A percentile compares a stretch with the other conserved stretches of the same genome.
phyloP scores from a whole-genome alignment of 2,888 invertebrate species.

The Hetaerina titia region DNA sequence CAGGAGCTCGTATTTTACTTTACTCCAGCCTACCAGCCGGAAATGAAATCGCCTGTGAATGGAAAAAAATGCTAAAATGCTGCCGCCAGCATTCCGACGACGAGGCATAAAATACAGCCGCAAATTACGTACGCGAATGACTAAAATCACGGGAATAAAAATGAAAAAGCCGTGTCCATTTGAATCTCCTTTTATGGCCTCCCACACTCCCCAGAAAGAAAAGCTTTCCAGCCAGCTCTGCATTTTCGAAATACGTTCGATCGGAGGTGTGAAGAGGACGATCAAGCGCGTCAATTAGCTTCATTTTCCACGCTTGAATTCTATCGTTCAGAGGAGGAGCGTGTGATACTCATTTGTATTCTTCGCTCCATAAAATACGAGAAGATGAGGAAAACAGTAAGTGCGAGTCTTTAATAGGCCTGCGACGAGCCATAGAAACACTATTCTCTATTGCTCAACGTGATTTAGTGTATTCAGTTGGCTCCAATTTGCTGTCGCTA shows the following conservation, averaged over 20 bases:
- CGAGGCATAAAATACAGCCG: not conserved
- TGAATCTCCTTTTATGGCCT: constrained; percentile 10
- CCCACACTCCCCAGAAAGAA: not conserved
- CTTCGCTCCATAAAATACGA: not conserved
- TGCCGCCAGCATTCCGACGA: not conserved
- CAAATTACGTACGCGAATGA: not conserved
- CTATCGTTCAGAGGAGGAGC: not conserved
- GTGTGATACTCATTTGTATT: not conserved
- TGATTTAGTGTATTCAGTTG: too few relatives aligned
- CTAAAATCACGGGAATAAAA: not conserved
- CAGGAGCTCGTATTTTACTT: not conserved
- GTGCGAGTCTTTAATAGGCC: not conserved
- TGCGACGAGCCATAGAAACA: too few relatives aligned
- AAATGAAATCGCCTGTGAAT: not conserved
- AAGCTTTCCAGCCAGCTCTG: not conserved
- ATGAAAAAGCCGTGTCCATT: not conserved
- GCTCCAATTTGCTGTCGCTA: too few relatives aligned
- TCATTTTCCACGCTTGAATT: not conserved
- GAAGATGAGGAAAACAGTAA: not conserved
- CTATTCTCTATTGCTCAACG: too few relatives aligned
- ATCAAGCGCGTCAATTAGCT: not conserved
- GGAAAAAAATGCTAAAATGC: not conserved
- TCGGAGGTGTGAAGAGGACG: not conserved
- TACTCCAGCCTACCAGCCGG: not conserved
- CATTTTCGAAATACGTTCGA: not conserved